Evolutionary conservation across 23 tunicate genomes (phyloP), one percentile per base, ranked within the genome.

Genomic region (Trididemnum nubilum): DNA sequence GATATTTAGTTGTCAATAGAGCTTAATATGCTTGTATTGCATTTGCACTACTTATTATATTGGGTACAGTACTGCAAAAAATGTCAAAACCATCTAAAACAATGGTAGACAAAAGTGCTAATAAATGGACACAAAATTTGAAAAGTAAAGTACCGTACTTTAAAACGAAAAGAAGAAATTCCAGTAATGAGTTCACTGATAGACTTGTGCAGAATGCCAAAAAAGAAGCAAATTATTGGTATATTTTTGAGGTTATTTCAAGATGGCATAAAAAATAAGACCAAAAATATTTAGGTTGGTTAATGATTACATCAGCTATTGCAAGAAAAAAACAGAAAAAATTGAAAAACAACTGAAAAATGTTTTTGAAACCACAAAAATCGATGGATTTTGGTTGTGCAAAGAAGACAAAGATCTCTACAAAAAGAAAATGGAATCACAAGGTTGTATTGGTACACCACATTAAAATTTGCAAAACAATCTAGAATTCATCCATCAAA

Each of bases 401-500:
- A 24, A 63, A 63, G 70, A 63, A 63, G 70, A 63, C 23, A 63
- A 63, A 63, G 32, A 63, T 9, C 75, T 70, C 22, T 70, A 33
- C 44, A 70, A 35, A 34, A 12, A 27, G 44, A 5, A 70, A 33
- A 31, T 70, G n/a, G 75, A 70, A 70, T 70, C 38, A 9, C 39
- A 70, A 70, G 75, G 75, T 23, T 9, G 32, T 18, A 29, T 70
- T 70, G 75, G 75, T 35, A 33, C 26, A 70, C 37, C 28, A 70
- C 75, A 34, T 15, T 18, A 34, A 30, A 29, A 70, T 4, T 21
- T 70, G 75, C 75, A 33, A 36, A 36, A 3, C 3, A 70, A 33
- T 70, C 75, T 34, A 27, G 37, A 4, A 70, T 70, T 35, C 75
- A 70, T 35, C 75, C 75, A 33, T 70, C 75, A 70, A 70, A 70